phyloP scores from a whole-genome alignment of 2,113 vertebrate genomes.

The Protobothrops flavoviridis region DNA sequence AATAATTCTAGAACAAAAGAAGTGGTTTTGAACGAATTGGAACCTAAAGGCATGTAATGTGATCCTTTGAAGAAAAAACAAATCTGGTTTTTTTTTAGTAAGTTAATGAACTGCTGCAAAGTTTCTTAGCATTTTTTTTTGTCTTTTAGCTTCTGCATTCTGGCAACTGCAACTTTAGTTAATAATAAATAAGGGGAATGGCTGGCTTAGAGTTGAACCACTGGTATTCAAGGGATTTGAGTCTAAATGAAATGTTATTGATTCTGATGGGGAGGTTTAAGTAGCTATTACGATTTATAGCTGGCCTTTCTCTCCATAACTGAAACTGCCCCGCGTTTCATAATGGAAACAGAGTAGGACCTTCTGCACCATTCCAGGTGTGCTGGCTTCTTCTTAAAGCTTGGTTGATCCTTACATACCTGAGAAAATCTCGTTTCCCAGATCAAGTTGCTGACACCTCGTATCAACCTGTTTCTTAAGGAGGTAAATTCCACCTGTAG shows the following conservation, averaged over 20 bases:
- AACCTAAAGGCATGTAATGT: neutral
- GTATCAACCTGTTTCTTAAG: neutral
- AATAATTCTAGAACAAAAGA: neutral
- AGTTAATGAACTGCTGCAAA: neutral
- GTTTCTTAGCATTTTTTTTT: neutral
- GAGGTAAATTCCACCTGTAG: neutral
- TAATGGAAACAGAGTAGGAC: neutral
- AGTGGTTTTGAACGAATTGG: neutral
- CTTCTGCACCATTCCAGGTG: neutral
- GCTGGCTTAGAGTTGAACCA: neutral
- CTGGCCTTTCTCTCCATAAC: neutral
- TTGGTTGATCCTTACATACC: neutral
- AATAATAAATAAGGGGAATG: neutral
- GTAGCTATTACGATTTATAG: neutral
- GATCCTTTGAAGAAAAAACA: neutral
- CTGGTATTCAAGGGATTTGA: neutral
- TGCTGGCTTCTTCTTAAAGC: neutral
- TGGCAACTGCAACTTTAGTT: neutral
- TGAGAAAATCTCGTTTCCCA: neutral
- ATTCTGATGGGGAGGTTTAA: neutral
- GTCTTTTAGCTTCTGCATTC: neutral
- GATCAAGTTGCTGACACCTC: neutral
- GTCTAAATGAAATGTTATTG: neutral
- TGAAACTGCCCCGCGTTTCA: neutral
- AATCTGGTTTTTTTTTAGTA: accelerated